Evolutionary conservation across 2,797 vertebrate genomes (phyloP).

Genomic region (Gouania willdenowi): DNA sequence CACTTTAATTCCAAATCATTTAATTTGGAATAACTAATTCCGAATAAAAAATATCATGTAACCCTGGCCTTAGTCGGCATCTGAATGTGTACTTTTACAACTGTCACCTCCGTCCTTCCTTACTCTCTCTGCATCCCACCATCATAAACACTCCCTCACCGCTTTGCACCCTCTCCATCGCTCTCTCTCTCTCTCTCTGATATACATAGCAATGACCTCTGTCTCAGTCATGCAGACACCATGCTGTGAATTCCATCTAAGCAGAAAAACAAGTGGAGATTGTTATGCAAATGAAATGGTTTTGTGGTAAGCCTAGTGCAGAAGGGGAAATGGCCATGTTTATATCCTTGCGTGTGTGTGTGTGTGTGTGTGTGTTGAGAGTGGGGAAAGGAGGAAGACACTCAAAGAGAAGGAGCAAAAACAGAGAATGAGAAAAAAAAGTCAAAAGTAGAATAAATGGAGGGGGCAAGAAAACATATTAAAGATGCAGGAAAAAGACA

Average conservation of each 20-base stretch:
- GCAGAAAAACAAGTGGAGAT: conserved; percentile 84
- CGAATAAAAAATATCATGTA: no score
- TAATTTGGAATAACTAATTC: no score
- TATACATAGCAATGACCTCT: conserved; percentile 81
- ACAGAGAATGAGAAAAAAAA: conserved; percentile 9
- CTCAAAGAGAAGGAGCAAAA: conserved; percentile 9
- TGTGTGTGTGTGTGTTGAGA: no score
- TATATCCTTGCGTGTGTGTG: conserved; percentile 55
- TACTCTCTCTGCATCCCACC: background rate
- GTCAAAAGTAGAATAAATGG: conserved; percentile 14
- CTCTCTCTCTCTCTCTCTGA: conserved; percentile 52
- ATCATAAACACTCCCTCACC: conserved; percentile 26
- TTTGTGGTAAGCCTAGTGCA: conserved; percentile 64
- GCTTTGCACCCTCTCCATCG: conserved; percentile 23
- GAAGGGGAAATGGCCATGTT: conserved; percentile 53
- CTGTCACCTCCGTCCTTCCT: conserved; percentile 19
- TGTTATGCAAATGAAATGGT: conserved; percentile 85
- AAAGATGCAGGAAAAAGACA: conserved; percentile 32
- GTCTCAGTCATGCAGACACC: conserved; percentile 72
- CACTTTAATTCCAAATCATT: no score
- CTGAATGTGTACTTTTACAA: conserved; percentile 42
- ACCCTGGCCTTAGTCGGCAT: no score
- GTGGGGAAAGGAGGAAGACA: no score
- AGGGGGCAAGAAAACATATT: conserved; percentile 16
- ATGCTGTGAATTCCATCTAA: conserved; percentile 85